Evolutionary conservation across 2,888 invertebrate species (phyloP).

Genomic region (Caenorhabditis japonica): DNA sequence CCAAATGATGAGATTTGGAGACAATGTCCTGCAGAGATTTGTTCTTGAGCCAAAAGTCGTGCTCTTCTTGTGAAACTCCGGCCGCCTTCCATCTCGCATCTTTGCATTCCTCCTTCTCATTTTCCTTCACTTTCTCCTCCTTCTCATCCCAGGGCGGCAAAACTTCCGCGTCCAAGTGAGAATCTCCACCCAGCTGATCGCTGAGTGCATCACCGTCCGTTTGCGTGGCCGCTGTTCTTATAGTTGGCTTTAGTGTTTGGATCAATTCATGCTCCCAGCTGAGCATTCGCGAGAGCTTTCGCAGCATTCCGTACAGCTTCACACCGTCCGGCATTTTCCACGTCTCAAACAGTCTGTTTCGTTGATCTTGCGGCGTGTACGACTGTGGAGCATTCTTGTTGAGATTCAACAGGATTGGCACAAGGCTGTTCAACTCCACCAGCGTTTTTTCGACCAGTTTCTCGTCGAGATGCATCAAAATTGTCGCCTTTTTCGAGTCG

Average conservation of each 20-base stretch:
- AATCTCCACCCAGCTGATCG: conserved; percentile 11
- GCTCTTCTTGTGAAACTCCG: conserved; percentile 53
- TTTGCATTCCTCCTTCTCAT: conserved; percentile 1
- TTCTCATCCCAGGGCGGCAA: conserved; percentile 32
- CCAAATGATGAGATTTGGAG: conserved; percentile 28
- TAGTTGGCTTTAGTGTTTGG: conserved; percentile 45
- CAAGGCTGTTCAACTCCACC: conserved; percentile 41
- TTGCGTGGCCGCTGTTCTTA: conserved; percentile 50
- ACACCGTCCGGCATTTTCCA: conserved; percentile 55
- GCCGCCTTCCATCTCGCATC: conserved; percentile 32
- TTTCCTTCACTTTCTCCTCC: conserved; percentile 2
- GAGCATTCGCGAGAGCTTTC: conserved; percentile 52
- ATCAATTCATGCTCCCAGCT: conserved; percentile 58
- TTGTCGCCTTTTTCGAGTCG: conserved; percentile 9
- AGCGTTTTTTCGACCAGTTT: conserved; percentile 45
- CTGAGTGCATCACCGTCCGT: conserved; percentile 44
- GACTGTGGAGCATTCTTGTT: conserved; percentile 26
- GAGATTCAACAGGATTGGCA: conserved; percentile 51
- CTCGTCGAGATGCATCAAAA: conserved; percentile 42
- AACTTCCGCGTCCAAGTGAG: conserved; percentile 19
- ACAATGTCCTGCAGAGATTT: conserved; percentile 44
- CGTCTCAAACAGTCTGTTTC: conserved; percentile 47
- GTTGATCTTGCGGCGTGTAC: conserved; percentile 31
- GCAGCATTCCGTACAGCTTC: conserved; percentile 43
- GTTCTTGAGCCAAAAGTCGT: conserved; percentile 56